Evolutionary conservation across 2,113 vertebrate species (phyloP).

Genomic region (Eubucco bourcierii): DNA sequence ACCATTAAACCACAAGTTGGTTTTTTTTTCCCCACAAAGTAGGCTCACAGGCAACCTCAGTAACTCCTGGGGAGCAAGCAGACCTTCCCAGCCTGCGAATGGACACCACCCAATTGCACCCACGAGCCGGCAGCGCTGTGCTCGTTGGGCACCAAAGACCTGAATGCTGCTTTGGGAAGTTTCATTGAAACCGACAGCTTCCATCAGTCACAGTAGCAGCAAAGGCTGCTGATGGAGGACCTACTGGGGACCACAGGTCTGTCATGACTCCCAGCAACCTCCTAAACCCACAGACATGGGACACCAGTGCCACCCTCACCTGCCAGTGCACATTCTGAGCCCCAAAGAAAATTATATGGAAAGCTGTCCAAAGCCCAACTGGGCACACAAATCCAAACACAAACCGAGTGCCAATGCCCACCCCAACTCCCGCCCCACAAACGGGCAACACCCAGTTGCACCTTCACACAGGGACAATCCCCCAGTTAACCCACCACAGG

Average conservation of each 20-base stretch:
- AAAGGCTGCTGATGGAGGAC: background rate
- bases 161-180: accelerated
- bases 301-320: accelerated
- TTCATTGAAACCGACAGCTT: accelerated
- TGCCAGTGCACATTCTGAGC: accelerated
- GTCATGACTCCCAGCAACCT: background rate
- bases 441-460: too few species aligned
- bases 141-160: accelerated
- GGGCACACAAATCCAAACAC: background rate
- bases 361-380: background rate
- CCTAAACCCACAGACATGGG: accelerated
- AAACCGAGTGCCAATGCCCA: too few species aligned
- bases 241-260: background rate
- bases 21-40: background rate
- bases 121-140: accelerated
- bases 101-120: accelerated
- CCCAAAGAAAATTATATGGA: accelerated
- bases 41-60: accelerated
- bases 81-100: background rate
- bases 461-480: background rate
- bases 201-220: background rate
- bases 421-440: too few species aligned
- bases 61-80: accelerated
- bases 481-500: too few species aligned
- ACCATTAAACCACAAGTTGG: background rate